Conservation (phyloP, 2,888 invertebrate genomes). For the Petrolisthes cinctipes region DNA sequence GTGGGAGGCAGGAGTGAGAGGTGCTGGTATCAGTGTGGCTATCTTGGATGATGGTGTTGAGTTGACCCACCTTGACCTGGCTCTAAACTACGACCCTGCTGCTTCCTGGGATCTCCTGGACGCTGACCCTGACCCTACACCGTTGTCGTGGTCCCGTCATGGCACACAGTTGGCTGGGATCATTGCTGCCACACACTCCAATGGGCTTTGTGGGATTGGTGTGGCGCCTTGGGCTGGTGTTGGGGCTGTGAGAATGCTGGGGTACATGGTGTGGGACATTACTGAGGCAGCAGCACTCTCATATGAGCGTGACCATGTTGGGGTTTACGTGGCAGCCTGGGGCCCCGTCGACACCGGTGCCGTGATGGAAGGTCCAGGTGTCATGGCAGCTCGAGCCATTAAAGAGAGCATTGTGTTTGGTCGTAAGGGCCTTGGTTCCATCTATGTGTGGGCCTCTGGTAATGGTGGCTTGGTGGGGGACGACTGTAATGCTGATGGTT, state of each 20-base stretch:
- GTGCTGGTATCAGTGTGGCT: conserved; percentile 47
- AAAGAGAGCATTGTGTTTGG: conserved; percentile 53
- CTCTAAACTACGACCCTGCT: conserved; percentile 46
- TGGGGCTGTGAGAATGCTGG: conserved; percentile 17
- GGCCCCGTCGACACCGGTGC: conserved; percentile 47
- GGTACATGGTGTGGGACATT: conserved; percentile 40
- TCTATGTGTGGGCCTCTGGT: conserved; percentile 71
- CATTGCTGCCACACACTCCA: conserved; percentile 40
- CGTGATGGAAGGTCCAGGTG: conserved; percentile 48
- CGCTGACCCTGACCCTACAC: conserved; percentile 47
- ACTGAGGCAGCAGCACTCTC: conserved; percentile 33
- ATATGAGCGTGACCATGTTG: conserved; percentile 47
- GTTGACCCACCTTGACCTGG: conserved; percentile 44
- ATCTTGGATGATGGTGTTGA: conserved; percentile 48
- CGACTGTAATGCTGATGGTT: conserved; percentile 71
- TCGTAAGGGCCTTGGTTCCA: conserved; percentile 68
- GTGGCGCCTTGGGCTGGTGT: conserved; percentile 47
- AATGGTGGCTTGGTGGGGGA: conserved; percentile 70
- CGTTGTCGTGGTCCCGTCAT: conserved; percentile 44
- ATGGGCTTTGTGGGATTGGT: conserved; percentile 47
- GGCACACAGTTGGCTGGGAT: conserved; percentile 50
- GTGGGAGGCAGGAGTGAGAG: conserved; percentile 35
- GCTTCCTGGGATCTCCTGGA: conserved; percentile 51
- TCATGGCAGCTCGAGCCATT: conserved; percentile 32
- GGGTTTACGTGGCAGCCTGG: conserved; percentile 52